Evolutionary conservation across 2,888 invertebrate species (phyloP), one percentile per base, ranked within the genome.

Genomic region (Limnephilus lunatus): DNA sequence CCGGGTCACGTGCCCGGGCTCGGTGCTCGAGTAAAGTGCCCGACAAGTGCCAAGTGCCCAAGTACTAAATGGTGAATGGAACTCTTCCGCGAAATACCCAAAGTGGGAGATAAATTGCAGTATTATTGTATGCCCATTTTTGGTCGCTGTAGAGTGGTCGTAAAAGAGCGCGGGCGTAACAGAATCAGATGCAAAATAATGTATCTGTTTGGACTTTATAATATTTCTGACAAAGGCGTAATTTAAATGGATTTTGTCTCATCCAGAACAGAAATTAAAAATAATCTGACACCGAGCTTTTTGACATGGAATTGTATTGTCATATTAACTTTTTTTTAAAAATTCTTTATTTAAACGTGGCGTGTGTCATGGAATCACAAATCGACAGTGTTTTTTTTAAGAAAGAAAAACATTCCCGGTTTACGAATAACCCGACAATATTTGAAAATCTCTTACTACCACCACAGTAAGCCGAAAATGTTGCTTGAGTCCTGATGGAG

Each of bases 31-130:
- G 68, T 68, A 35, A 32, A 35, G 83, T 15, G 32, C 83, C 83
- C 31, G 7, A 5, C 83, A 83, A 31, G 32, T 68, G 68, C 68
- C 68, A 9, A 68, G 68, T 68, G 19, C 53, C 19, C 19, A 25
- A 48, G 48, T 7, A 68, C 68, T 68, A n/a, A n/a, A 25, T n/a
- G 31, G 48, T 48, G 81, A 81, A 90, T 90, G 81, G 89, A 31
- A 89, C 19, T 31, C 39, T 89, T 68, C 68, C 25, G 88, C 88
- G 88, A 89, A 89, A 80, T 11, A 80, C 30, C 68, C 88, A 32
- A n/a, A 80, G 25, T 32, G 68, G 32, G 88, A 89, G 80, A 89
- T 89, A 89, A 89, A 89, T 80, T 25, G 32, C 25, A n/a, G 9
- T 9, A 25, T 68, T 68, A 68, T 25, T 68, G 25, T 68, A 68